Base-by-base conservation (phyloP, 2,113 vertebrate species). In the Calidris pugnax region DNA sequence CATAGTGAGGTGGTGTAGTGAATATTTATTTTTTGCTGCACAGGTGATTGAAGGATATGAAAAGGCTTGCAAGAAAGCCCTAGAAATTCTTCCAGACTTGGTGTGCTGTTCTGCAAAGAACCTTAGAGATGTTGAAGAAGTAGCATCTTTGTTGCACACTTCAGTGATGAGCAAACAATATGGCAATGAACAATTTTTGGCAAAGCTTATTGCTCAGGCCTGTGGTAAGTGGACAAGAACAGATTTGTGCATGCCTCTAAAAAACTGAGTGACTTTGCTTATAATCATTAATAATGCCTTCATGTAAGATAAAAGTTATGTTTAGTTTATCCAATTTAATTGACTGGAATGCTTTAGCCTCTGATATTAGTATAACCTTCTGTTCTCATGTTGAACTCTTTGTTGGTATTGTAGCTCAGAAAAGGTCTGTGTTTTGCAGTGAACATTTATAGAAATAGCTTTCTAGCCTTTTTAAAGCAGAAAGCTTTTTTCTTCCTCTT, bases 21-120 rank as follows among this genome's bases (percentile, higher is more conserved):
- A 92, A 8, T 60, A 27, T 69, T 81, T 84, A 18, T 45, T 80
- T 39, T 66, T 75, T 47, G 57, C 50, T 85, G 47, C 79, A 9
- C 85, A 99, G 99, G 99, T 99, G 78, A 99, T 99, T 94, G 99
- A 99, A 96, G 99, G 99, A 45, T 99, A 99, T 66, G 99, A 99
- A 97, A 98, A 98, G 89, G 99, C 99, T n/a, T 99, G 98, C 87
- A 99, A 98, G 95, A 99, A 99, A 97, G 97, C 99, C 66, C 97
- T 99, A 75, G 99, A 99, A 93, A 98, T 99, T 95, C 98, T 99
- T 77, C 98, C 99, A 17, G 99, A 99, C 60, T 98, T 99, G 51
- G 98, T 99, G 2, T 99, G 99, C 93, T 98, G 98, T 66, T 99
- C 99, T 87, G 99, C 98, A 80, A 99, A 99, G 97, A 98, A 99